Evolutionary conservation across 2,888 invertebrate species (phyloP), one percentile per base, ranked within the genome.

Genomic region (Argyresthia goedartella): DNA sequence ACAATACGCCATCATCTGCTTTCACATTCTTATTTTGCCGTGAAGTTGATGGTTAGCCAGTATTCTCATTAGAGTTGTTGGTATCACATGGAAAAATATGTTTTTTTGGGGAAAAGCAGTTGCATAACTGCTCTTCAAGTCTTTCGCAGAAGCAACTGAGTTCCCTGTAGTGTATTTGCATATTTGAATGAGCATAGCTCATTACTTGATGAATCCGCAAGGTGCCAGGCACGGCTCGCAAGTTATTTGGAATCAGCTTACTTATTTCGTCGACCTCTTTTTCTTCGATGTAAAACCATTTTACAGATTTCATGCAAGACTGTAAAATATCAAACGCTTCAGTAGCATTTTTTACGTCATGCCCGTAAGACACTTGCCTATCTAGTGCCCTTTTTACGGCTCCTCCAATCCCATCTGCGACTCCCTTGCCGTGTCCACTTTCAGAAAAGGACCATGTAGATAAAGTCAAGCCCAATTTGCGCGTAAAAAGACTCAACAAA

Each of bases 371-470:
- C 25, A 58, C 54, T 33, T 55, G 51, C 11, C 44, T 10, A 13
- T 51, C 51, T 14, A 51, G n/a, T 15, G 34, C 9, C 7, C 46
- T 10, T 45, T 51, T 45, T 11, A 50, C 34, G 8, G 50, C 6
- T 11, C 59, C 57, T 9, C 58, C 57, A 48, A 58, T 56, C 11
- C 54, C 58, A 50, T 58, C 58, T 39, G 57, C 59, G 8, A 57
- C 54, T 8, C 51, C 39, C 33, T 59, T 56, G 25, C 57, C 56
- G 39, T 59, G 57, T 2, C 52, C 53, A 14, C 45, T 50, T 51
- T 60, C 57, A 35, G 44, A 57, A 55, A 55, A 59, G 35, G 53
- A 56, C 57, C 57, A 56, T 3, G 58, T 58, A 10, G 48, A 45
- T n/a, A 35, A 49, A 35, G 54, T 34, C 8, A 57, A 16, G 42